phyloP scores from a whole-genome alignment of 2,888 invertebrate genomes.

The Hyppa rectilinea region DNA sequence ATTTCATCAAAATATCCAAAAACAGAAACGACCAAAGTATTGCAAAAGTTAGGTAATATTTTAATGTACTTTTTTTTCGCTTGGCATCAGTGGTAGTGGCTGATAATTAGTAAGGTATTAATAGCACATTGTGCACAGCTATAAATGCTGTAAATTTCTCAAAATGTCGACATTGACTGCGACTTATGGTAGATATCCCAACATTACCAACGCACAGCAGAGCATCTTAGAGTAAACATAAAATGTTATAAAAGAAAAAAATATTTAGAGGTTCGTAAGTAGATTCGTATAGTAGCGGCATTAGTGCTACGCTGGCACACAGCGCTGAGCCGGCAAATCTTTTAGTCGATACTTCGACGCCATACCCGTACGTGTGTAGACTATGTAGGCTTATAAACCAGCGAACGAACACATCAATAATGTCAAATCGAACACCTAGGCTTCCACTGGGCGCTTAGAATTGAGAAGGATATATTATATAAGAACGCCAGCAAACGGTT shows the following conservation, averaged over 20 bases:
- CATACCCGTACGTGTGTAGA: too few relatives aligned
- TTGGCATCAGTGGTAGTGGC: constrained; percentile 1
- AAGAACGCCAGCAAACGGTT: constrained; percentile 19
- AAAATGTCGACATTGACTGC: neutral
- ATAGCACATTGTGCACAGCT: neutral
- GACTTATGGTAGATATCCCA: neutral
- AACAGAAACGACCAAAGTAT: neutral
- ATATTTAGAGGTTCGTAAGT: too few relatives aligned
- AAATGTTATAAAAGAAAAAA: too few relatives aligned
- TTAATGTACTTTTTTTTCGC: neutral
- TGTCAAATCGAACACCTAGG: neutral
- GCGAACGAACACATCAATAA: too few relatives aligned
- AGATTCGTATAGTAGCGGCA: neutral
- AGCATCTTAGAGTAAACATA: neutral
- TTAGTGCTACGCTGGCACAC: neutral
- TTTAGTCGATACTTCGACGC: neutral
- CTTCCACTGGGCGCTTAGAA: neutral
- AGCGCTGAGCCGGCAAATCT: neutral
- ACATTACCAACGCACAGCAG: constrained; percentile 9
- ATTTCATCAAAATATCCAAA: neutral
- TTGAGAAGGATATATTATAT: neutral
- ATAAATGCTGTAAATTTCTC: neutral
- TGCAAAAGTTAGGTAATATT: neutral
- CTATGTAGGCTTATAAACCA: too few relatives aligned
- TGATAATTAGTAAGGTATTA: neutral